phyloP scores from a whole-genome alignment of 2,113 vertebrate species.

The Melanerpes aurifrons region DNA sequence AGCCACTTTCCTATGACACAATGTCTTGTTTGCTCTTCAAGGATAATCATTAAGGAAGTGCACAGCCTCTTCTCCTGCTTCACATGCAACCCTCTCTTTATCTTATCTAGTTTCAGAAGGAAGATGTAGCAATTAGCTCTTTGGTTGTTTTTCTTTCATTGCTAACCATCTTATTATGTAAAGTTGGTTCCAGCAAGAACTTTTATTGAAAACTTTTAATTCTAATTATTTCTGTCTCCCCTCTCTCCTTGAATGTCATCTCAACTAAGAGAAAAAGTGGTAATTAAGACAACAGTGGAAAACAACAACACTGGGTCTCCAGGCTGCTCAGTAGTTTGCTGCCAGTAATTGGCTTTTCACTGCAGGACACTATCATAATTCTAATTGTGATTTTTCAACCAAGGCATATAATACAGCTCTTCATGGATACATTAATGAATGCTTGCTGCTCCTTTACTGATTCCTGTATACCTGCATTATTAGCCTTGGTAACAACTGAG shows the following conservation, averaged over 20 bases:
- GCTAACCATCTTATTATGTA: constrained; percentile 36
- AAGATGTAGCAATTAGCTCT: constrained; percentile 48
- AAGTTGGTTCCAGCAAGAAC: constrained; percentile 44
- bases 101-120: constrained; percentile 38
- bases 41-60: constrained; percentile 25
- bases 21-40: constrained; percentile 27
- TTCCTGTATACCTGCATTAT: neutral
- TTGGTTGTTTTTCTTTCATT: neutral
- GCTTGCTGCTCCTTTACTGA: neutral
- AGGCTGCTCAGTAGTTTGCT: constrained; percentile 10
- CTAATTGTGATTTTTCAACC: constrained; percentile 49
- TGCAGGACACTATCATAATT: constrained; percentile 22
- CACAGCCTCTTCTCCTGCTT: neutral
- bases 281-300: constrained; percentile 39
- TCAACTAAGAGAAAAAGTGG: constrained; percentile 17
- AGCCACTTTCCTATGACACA: neutral
- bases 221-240: constrained; percentile 9
- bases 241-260: constrained; percentile 4
- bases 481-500: neutral
- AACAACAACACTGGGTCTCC: neutral
- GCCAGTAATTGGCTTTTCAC: constrained; percentile 48
- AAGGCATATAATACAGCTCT: constrained; percentile 5
- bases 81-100: neutral
- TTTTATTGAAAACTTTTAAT: constrained; percentile 55
- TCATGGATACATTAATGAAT: constrained; percentile 41